A percentile compares a stretch with the other conserved stretches of the same genome.
Conservation (phyloP, 2,888 invertebrate genomes). For the Elysia crispata region DNA sequence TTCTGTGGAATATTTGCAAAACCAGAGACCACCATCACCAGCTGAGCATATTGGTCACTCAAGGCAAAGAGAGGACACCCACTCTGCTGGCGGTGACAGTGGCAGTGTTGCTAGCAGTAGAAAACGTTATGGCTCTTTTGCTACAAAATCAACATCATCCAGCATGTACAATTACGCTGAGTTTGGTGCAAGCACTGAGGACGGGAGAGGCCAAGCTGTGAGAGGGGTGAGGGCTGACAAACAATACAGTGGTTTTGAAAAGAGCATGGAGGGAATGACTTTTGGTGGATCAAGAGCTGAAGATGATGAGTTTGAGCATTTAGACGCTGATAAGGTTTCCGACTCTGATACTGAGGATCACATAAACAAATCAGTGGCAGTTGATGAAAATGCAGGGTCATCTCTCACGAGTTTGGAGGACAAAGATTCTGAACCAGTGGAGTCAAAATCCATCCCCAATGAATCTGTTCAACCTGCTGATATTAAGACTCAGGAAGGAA, state of each 20-base stretch:
- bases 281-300: slow-evolving; percentile 23
- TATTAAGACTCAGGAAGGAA: too few relatives aligned
- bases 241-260: slow-evolving; percentile 12
- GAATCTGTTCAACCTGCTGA: too few relatives aligned
- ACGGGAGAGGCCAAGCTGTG: neutral
- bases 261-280: slow-evolving; percentile 74
- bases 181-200: slow-evolving; percentile 58
- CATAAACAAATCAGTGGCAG: too few relatives aligned
- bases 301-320: neutral
- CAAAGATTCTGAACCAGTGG: too few relatives aligned
- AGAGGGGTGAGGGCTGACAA: too few relatives aligned
- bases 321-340: neutral
- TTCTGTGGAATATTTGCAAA: slow-evolving; percentile 3
- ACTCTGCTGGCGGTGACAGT: slow-evolving; percentile 33
- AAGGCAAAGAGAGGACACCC: neutral
- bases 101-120: slow-evolving; percentile 29
- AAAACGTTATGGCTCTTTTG: slow-evolving; percentile 44
- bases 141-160: slow-evolving; percentile 54
- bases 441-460: too few relatives aligned
- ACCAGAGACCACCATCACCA: neutral
- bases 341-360: neutral
- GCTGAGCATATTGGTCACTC: neutral
- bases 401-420: too few relatives aligned
- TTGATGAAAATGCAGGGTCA: too few relatives aligned
- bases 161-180: slow-evolving; percentile 68